Conservation (phyloP, 2,113 vertebrate genomes). For the Upupa epops region DNA sequence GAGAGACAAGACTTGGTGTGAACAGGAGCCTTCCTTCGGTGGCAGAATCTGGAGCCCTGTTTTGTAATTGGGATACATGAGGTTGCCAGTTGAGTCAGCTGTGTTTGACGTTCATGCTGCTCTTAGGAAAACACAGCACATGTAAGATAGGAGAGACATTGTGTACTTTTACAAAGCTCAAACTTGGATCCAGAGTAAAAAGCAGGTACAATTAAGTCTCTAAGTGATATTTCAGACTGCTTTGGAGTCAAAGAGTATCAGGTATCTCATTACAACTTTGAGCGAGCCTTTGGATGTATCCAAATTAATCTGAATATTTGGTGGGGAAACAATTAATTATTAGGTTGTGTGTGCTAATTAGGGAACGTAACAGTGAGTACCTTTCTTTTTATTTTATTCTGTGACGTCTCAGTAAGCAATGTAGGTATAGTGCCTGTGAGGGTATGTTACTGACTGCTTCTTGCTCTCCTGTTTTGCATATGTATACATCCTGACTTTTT, state of each 20-base stretch:
- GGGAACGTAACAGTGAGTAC: not conserved
- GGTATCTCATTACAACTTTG: not conserved
- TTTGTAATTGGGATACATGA: not conserved
- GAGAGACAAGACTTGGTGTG: not conserved
- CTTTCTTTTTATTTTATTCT: not conserved
- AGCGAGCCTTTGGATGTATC: not conserved
- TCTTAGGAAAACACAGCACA: not conserved
- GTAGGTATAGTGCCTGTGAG: not conserved
- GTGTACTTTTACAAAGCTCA: not conserved
- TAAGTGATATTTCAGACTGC: not conserved
- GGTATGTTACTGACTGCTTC: not conserved
- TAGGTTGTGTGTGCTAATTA: not conserved
- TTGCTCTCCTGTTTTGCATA: not conserved
- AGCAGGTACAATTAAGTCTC: not conserved
- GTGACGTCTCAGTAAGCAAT: not conserved
- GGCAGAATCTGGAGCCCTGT: not conserved
- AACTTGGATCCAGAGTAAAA: not conserved
- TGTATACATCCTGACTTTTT: not conserved
- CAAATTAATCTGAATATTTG: constrained; percentile 17
- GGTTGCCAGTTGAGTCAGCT: not conserved
- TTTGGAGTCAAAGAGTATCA: not conserved
- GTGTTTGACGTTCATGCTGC: not conserved
- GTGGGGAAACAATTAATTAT: not conserved
- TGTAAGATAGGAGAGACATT: not conserved
- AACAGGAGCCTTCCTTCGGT: not conserved